Evolutionary conservation across 2,113 vertebrate species (phyloP), one percentile per base, ranked within the genome.

Genomic region (Camarhynchus parvulus): DNA sequence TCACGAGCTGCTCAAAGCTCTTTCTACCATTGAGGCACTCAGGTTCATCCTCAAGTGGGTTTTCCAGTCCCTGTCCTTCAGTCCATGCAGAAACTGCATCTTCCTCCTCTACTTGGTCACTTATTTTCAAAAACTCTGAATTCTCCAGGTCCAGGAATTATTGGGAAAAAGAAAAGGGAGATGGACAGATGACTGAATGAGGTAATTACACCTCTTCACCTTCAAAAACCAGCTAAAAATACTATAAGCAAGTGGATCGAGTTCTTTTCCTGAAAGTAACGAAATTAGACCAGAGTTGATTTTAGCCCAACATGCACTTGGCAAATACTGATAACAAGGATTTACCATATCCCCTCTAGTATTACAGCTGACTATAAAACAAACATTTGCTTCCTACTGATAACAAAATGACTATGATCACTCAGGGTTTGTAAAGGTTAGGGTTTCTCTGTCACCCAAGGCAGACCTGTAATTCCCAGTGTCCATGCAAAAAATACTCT

Each of bases 311-410:
- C 18, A 0, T 4, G 30, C 56, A 33, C 88, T 96, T 89, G 80
- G 86, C 66, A 96, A 96, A 92, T 39, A 95, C 88, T 62, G 95
- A 96, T 95, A 97, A 95, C 73, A 82, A 84, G 90, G 94, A 94
- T 96, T 96, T 97, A 93, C 93, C 93, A 96, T 94, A 94, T 93
- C 80, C 92, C 90, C 50, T 84, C 69, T 49, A 89, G 68, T 88
- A 93, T 90, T 96, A 94, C 86, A 92, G 94, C 86, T 90, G 93
- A 89, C 83, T 82, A 72, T 55, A 90, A 95, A 93, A 83, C 88
- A 96, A 96, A 95, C 92, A 92, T 95, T 96, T 96, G 88, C 95
- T 96, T 97, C 95, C 96, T 93, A 94, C 86, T 93, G 96, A 97
- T 97, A 97, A 94, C 80, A 89, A 90, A 96, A 95, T 50, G 49